Evolutionary conservation across 2,888 invertebrate genomes (phyloP).

Genomic region (Hypolimnas misippus): DNA sequence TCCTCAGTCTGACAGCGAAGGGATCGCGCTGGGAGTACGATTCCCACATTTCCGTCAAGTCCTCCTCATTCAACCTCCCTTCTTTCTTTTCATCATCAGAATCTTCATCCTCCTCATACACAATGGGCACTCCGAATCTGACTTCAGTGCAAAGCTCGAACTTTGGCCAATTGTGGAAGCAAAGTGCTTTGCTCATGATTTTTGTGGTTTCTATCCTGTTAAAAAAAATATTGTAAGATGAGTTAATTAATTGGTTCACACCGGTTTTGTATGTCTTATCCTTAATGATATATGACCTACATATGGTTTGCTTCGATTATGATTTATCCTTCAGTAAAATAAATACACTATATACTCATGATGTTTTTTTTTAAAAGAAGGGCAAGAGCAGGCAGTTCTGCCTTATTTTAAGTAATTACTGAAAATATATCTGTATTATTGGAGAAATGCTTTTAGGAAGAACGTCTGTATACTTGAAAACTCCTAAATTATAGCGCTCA

Average conservation of each 20-base stretch:
- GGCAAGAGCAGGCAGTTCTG: no score
- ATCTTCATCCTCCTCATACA: constrained; percentile 51
- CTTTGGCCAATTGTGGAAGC: constrained; percentile 73
- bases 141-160: constrained; percentile 66
- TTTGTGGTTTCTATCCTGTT: constrained; percentile 66
- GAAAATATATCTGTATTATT: no score
- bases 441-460: no score
- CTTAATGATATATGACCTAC: neutral
- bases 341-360: no score
- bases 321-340: no score
- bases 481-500: no score
- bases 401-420: no score
- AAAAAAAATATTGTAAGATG: neutral
- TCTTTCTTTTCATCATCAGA: constrained; percentile 50
- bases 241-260: no score
- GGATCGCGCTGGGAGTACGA: constrained; percentile 55
- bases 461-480: no score
- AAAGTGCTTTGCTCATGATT: constrained; percentile 58
- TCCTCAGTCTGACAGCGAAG: constrained; percentile 56
- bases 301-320: no score
- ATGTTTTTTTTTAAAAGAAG: no score
- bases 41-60: constrained; percentile 69
- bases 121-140: constrained; percentile 65
- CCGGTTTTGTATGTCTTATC: no score
- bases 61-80: constrained; percentile 54